Percentiles rank a stretch among this genome's conserved stretches.
phyloP scores from a whole-genome alignment of 1,140 invertebrate genomes.

The Akabosia matsudoensis region DNA sequence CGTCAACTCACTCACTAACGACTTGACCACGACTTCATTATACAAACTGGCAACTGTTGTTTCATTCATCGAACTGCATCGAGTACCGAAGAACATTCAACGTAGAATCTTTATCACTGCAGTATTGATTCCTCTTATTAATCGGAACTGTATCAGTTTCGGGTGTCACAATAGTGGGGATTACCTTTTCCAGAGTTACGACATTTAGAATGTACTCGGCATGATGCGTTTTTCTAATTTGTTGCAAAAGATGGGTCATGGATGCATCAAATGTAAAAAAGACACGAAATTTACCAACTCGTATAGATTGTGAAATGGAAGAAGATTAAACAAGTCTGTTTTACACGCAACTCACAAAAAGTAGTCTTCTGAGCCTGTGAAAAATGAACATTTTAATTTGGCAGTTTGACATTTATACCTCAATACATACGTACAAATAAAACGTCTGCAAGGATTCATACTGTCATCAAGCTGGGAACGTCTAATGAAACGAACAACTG shows the following conservation, averaged over 20 bases:
- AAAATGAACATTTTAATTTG: not conserved
- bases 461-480: not conserved
- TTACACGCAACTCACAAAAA: not conserved
- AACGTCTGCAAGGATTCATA: not conserved
- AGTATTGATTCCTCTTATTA: no score
- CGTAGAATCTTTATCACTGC: no score
- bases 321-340: no score
- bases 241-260: not conserved
- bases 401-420: constrained; percentile 1
- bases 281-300: not conserved
- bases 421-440: constrained; percentile 1
- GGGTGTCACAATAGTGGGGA: no score
- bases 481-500: not conserved
- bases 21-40: no score
- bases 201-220: no score
- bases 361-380: not conserved
- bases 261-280: not conserved
- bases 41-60: no score
- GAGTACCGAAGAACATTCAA: no score
- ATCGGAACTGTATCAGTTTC: no score
- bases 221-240: not conserved
- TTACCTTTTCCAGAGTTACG: no score
- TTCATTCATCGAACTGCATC: no score
- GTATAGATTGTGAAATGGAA: not conserved
- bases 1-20: no score